Base-by-base conservation (phyloP, 2,888 invertebrate genomes). In the Ctena decussata region DNA sequence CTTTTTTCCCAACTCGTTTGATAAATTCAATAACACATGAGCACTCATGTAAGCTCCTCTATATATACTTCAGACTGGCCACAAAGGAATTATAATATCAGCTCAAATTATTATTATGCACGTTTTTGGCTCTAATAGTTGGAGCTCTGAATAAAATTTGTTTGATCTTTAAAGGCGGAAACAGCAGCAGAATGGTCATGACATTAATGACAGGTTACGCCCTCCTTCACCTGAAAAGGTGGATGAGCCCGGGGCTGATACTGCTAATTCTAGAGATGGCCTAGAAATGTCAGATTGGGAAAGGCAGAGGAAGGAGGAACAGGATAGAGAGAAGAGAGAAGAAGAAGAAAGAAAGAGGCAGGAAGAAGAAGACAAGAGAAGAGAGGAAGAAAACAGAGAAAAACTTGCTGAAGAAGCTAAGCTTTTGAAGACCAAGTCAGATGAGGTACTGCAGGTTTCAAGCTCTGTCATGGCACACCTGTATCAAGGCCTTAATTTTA, bases 391-490 rank as follows among this genome's bases (percentile, higher is more conserved):
- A 39, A 84, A 91, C 32, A 73, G 82, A 82, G 77, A 85, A 82
- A 80, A 85, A 77, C 82, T 74, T 12, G 84, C 82, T 41, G 82
- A 85, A 41, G 86, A 87, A 73, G 83, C 77, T 0, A 74, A 86
- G 71, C 75, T 87, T 35, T 80, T 84, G 79, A 89, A 82, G 79
- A 85, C 89, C 30, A 85, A 84, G 60, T 89, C 90, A 60, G 91
- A 92, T 77, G 90, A 91, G 85, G 91, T 92, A 60, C 27, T 24
- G 6, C 12, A 12, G n/a, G n/a, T n/a, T n/a, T n/a, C n/a, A n/a
- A n/a, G n/a, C n/a, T n/a, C n/a, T n/a, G n/a, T n/a, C n/a, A n/a
- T n/a, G n/a, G n/a, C n/a, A n/a, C n/a, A n/a, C n/a, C n/a, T n/a
- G n/a, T n/a, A n/a, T n/a, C n/a, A n/a, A n/a, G n/a, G n/a, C n/a